These are phyloP conservation scores for Pipistrellus kuhlii DNA, from an alignment of 2,797 vertebrate genomes.

Conservation along the genomic window DNA sequence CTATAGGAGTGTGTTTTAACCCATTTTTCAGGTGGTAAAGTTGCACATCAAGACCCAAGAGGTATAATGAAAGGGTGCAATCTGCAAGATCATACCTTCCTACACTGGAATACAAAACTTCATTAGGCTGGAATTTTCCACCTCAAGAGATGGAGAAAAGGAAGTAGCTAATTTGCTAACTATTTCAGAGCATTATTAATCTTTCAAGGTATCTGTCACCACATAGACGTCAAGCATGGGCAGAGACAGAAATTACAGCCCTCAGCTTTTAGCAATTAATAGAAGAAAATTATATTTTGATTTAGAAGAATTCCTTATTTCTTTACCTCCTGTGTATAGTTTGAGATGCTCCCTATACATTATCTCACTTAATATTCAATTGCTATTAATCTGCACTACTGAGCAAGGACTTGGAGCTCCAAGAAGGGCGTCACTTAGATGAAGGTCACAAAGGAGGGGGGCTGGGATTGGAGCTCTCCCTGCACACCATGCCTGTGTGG, in stretches of 20 bases:
- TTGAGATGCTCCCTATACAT: neutral
- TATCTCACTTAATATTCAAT: neutral
- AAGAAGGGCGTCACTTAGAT: neutral
- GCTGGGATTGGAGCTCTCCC: neutral
- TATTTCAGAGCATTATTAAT: constrained; percentile 27
- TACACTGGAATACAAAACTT: neutral
- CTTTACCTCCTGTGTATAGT: neutral
- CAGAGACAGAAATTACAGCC: constrained; percentile 8
- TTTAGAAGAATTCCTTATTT: constrained; percentile 20
- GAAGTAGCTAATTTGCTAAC: constrained; percentile 42
- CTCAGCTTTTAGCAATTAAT: constrained; percentile 24
- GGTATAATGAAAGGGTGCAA: neutral
- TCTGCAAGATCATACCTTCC: neutral
- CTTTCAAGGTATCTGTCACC: constrained; percentile 28
- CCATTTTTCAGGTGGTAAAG: neutral
- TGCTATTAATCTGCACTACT: neutral
- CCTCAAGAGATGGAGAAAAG: neutral
- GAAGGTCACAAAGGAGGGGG: neutral
- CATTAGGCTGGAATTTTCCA: neutral
- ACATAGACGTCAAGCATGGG: neutral
- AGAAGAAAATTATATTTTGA: constrained; percentile 28
- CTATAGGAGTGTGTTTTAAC: neutral
- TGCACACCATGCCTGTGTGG: neutral
- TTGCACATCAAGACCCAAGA: neutral
- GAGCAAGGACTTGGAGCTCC: neutral